Conservation (phyloP, 2,113 vertebrate genomes). For the Chloropsis cyanopogon region DNA sequence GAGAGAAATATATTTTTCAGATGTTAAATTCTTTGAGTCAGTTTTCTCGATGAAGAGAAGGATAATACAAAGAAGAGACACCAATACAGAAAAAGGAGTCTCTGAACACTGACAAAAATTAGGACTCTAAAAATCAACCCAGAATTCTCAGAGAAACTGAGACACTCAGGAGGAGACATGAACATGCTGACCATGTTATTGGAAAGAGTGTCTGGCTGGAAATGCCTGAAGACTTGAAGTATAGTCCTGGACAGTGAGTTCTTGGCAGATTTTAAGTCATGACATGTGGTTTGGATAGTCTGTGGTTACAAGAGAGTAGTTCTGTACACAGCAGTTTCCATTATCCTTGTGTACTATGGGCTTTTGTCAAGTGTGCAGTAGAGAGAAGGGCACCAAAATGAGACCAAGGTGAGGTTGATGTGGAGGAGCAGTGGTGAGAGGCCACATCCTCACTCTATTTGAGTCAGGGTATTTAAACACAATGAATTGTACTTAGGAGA, state of each 20-base stretch:
- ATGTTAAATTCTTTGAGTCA: background rate
- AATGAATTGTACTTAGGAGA: background rate
- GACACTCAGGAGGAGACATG: background rate
- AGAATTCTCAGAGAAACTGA: background rate
- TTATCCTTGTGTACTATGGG: background rate
- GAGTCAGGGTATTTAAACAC: background rate
- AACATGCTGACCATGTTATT: background rate
- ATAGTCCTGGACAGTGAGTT: background rate
- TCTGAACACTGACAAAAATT: background rate
- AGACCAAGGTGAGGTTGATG: background rate
- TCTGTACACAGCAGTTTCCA: background rate
- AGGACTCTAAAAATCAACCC: background rate
- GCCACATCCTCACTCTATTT: background rate
- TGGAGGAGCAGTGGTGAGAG: background rate
- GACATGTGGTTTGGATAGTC: background rate
- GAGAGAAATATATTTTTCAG: background rate
- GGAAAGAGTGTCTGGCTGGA: background rate
- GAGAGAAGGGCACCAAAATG: background rate
- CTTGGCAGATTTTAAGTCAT: background rate
- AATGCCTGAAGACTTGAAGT: background rate
- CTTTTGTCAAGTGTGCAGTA: background rate
- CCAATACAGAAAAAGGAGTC: background rate
- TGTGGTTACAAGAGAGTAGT: background rate
- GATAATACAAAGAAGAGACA: background rate
- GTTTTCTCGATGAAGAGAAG: background rate